Base-by-base conservation (phyloP, 2,113 vertebrate species). In the Podiceps cristatus region DNA sequence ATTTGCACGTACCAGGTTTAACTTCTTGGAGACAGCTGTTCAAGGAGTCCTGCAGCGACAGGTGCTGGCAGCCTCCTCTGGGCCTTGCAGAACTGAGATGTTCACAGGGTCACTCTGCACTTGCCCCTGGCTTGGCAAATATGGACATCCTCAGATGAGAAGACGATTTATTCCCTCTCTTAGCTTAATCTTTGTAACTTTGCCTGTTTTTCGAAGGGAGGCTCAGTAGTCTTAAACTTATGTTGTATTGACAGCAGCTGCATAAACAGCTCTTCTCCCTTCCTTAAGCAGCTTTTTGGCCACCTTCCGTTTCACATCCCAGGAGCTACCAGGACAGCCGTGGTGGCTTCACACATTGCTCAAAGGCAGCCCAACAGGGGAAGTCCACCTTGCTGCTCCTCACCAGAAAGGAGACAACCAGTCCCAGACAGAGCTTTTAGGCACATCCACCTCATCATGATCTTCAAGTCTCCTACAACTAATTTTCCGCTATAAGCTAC, bases 331-430 rank as follows among this genome's bases (percentile, higher is more conserved):
- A 55, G 25, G 31, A 73, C 14, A 42, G 40, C 12, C 8, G 16
- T 0, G 1, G 28, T 24, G 13, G 47, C 76, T 89, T 58, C 27
- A 20, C 18, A 33, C 1, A 1, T 37, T 0, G 1, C 53, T 44
- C 37, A 86, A 72, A 64, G 40, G 10, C 1, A 1, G 53, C n/a
- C 33, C 35, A 40, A 17, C 9, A 11, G 2, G 19, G 44, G 27
- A 88, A 15, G 3, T 18, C 19, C 9, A 49, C 53, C 20, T 55
- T 53, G 17, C 44, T 42, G 19, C 18, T 80, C 19, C 18, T 24
- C 35, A 11, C 8, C 16, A 72, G 44, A 77, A 84, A 53, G 3
- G 15, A 77, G 18, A 49, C 10, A 10, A 72, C 40, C 40, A 64
- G 44, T 56, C 3, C 8, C 23, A 31, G 52, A 27, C 0, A 50